Conservation (phyloP, 2,888 invertebrate species). For the Polia nebulosa region DNA sequence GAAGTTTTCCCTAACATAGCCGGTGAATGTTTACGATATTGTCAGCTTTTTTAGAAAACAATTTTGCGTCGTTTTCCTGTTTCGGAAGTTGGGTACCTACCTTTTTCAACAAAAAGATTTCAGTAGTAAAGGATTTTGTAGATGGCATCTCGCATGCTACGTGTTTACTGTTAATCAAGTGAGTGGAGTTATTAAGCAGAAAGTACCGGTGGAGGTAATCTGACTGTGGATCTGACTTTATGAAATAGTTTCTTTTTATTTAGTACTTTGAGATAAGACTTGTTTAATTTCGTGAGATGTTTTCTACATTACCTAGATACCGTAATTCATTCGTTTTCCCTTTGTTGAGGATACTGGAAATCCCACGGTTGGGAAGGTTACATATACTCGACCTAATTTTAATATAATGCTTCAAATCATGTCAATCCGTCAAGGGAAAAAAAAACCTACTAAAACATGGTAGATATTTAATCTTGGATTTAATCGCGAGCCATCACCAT, state of each 20-base stretch:
- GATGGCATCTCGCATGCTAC: slow-evolving; percentile 58
- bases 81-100: slow-evolving; percentile 54
- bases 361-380: neutral
- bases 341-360: neutral
- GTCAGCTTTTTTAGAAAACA: slow-evolving; percentile 72
- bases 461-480: slow-evolving; percentile 34
- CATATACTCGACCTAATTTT: neutral
- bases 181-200: slow-evolving; percentile 75
- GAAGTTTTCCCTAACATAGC: slow-evolving; percentile 75
- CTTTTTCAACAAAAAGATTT: slow-evolving; percentile 61
- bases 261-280: neutral
- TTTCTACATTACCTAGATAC: neutral
- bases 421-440: neutral
- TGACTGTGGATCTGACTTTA: slow-evolving; percentile 65
- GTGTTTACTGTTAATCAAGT: slow-evolving; percentile 75
- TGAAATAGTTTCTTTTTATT: slow-evolving; percentile 18
- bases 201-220: slow-evolving; percentile 72
- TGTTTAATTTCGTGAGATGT: neutral
- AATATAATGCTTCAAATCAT: neutral
- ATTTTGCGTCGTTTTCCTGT: slow-evolving; percentile 66
- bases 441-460: slow-evolving; percentile 5
- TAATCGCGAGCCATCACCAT: slow-evolving; percentile 21
- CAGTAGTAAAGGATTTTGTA: slow-evolving; percentile 63
- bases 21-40: slow-evolving; percentile 75
- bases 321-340: neutral